phyloP scores from a whole-genome alignment of 2,797 vertebrate genomes.

The Epinephelus malabaricus region DNA sequence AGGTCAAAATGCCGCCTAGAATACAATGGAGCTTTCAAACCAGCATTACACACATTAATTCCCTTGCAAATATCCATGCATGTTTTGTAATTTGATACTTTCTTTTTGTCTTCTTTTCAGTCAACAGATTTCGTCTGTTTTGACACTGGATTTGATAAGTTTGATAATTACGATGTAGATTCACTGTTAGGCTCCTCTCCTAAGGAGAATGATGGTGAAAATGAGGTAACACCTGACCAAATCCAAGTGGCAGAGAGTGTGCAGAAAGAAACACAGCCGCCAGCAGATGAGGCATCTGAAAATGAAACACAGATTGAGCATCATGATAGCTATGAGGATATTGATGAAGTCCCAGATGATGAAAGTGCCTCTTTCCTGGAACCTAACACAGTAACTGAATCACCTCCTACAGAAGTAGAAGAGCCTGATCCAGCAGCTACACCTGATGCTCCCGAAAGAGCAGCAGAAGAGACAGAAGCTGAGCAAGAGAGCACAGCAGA shows the following conservation, averaged over 20 bases:
- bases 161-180: constrained; percentile 92
- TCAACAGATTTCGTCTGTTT: constrained; percentile 99
- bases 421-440: constrained; percentile 34
- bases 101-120: constrained; percentile 78
- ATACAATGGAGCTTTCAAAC: background rate
- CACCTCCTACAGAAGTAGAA: constrained; percentile 40
- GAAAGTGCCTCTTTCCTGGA: constrained; percentile 63
- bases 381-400: constrained; percentile 51
- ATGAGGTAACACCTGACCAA: constrained; percentile 46
- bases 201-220: constrained; percentile 36
- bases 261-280: constrained; percentile 43
- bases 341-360: constrained; percentile 43
- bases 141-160: constrained; percentile 91
- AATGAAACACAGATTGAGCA: constrained; percentile 41
- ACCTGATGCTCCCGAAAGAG: constrained; percentile 31
- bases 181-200: constrained; percentile 81
- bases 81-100: background rate
- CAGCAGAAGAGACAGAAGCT: constrained; percentile 26
- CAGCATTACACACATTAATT: background rate
- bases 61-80: background rate
- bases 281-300: constrained; percentile 31
- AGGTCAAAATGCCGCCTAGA: background rate
- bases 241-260: constrained; percentile 37
- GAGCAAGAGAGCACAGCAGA: constrained; percentile 8
- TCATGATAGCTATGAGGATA: constrained; percentile 43